phyloP scores from a whole-genome alignment of 2,888 invertebrate species.

The Corbicula japonica region DNA sequence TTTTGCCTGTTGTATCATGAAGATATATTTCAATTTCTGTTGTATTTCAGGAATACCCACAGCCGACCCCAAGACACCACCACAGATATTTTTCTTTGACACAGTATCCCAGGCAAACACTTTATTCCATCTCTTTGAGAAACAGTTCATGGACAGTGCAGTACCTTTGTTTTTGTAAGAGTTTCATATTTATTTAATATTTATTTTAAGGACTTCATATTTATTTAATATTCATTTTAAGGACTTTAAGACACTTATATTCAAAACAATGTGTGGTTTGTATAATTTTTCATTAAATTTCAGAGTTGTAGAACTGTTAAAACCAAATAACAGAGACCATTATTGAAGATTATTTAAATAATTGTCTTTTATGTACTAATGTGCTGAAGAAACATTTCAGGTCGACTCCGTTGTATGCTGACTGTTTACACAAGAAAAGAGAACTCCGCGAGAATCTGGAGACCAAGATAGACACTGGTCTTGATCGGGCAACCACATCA shows the following conservation, averaged over 20 bases:
- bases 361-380: too few species aligned
- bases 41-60: conserved; percentile 86
- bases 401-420: conserved; percentile 94
- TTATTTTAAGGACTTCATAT: neutral
- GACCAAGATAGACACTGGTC: conserved; percentile 93
- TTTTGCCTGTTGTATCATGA: too few species aligned
- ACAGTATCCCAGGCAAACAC: conserved; percentile 96
- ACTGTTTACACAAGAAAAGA: conserved; percentile 95
- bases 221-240: neutral
- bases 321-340: too few species aligned
- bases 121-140: conserved; percentile 96
- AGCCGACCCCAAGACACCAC: conserved; percentile 94
- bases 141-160: conserved; percentile 95
- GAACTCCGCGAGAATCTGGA: conserved; percentile 94
- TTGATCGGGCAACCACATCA: conserved; percentile 92
- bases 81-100: conserved; percentile 96
- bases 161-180: conserved; percentile 94
- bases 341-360: too few species aligned
- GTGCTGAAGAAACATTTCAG: too few species aligned
- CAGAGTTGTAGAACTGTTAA: too few species aligned
- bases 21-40: too few species aligned
- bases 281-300: too few species aligned
- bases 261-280: too few species aligned
- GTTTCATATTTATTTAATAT: neutral
- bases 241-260: too few species aligned